phyloP scores from a whole-genome alignment of 2,797 vertebrate genomes.

The Clarias pachynema region DNA sequence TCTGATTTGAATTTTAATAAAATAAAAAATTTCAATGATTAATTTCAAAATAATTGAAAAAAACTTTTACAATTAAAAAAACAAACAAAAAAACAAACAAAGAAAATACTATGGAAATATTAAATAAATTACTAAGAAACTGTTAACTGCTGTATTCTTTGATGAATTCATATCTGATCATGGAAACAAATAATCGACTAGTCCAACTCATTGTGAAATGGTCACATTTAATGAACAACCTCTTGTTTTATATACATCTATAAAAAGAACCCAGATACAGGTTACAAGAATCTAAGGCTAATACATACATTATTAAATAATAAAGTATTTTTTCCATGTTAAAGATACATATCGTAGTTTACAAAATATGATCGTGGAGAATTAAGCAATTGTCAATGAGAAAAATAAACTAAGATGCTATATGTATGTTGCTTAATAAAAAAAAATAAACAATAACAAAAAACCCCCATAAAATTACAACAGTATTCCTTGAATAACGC shows the following conservation, averaged over 20 bases:
- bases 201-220: constrained; percentile 90
- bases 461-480: constrained; percentile 73
- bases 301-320: constrained; percentile 90
- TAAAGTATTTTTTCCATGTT: constrained; percentile 80
- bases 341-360: constrained; percentile 87
- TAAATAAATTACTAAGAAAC: background rate
- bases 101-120: background rate
- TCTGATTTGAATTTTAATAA: no score
- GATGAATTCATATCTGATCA: background rate
- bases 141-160: background rate
- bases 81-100: no score
- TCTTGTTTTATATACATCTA: constrained; percentile 98
- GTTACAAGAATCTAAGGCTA: constrained; percentile 88
- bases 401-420: constrained; percentile 71
- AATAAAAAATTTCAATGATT: no score
- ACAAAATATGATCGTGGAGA: constrained; percentile 84
- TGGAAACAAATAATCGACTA: constrained; percentile 54
- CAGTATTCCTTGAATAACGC: constrained; percentile 75
- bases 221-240: constrained; percentile 97
- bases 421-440: constrained; percentile 74
- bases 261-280: constrained; percentile 99
- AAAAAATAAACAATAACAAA: constrained; percentile 63
- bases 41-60: no score
- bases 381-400: constrained; percentile 79
- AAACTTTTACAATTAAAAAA: no score